phyloP scores from a whole-genome alignment of 2,797 vertebrate genomes.

The Dryobates pubescens region DNA sequence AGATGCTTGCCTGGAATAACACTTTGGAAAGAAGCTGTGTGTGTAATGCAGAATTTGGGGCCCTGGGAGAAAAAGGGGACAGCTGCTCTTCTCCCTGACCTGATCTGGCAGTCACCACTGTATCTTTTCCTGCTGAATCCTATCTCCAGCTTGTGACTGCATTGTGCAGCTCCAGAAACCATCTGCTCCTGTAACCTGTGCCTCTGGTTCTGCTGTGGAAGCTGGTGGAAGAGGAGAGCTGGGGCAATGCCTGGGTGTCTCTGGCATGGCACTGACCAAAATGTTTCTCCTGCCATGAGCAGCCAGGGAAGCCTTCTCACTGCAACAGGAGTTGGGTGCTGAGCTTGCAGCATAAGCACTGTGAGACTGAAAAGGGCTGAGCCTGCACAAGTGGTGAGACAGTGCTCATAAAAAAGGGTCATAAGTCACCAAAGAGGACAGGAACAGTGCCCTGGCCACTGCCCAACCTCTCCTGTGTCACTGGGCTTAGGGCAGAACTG shows the following conservation, averaged over 20 bases:
- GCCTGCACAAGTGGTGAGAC: background rate
- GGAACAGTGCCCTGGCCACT: background rate
- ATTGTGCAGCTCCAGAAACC: background rate
- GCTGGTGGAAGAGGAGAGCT: background rate
- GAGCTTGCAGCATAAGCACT: background rate
- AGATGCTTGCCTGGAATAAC: background rate
- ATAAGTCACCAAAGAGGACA: background rate
- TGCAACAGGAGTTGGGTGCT: accelerated
- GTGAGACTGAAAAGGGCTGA: background rate
- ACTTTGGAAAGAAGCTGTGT: background rate
- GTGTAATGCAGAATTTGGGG: background rate
- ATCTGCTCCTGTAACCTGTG: background rate
- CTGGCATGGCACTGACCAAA: background rate
- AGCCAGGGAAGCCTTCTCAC: background rate
- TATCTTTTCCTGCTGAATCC: background rate
- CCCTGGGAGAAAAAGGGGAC: background rate
- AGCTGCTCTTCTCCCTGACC: background rate
- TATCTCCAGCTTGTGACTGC: background rate
- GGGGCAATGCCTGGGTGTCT: background rate
- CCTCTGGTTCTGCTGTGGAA: background rate
- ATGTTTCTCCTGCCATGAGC: accelerated
- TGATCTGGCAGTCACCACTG: background rate
- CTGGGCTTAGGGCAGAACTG: background rate
- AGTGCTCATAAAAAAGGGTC: background rate
- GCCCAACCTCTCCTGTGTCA: background rate